A percentile compares a stretch with the other conserved stretches of the same genome.
Conservation (phyloP, 1,140 invertebrate genomes). For the Eumaeus atala region DNA sequence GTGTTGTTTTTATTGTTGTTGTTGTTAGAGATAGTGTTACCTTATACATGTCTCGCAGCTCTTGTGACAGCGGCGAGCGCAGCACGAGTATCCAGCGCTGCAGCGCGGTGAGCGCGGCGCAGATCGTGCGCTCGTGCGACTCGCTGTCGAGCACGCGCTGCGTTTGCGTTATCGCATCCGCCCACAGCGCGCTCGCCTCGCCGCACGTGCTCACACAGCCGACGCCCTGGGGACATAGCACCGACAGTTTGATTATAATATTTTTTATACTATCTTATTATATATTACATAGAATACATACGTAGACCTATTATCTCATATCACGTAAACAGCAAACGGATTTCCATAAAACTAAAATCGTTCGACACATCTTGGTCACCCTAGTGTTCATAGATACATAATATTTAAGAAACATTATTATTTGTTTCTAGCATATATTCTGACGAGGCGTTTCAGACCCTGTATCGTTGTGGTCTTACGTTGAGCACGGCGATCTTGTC, state of each 20-base stretch:
- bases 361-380: no score
- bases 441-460: no score
- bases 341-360: no score
- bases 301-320: no score
- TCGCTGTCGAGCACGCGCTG: slow-evolving; percentile 89
- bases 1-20: no score
- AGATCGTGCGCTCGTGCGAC: slow-evolving; percentile 93
- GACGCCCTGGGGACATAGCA: slow-evolving; percentile 77
- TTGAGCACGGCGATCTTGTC: slow-evolving; percentile 93
- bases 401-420: no score
- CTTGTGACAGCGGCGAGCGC: slow-evolving; percentile 78
- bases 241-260: slow-evolving; percentile 3
- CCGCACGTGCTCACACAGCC: slow-evolving; percentile 83
- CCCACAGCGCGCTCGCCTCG: slow-evolving; percentile 77
- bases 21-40: no score
- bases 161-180: slow-evolving; percentile 80
- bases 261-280: background rate
- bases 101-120: slow-evolving; percentile 87
- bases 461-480: slow-evolving; percentile 55
- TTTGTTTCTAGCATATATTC: no score
- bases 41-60: slow-evolving; percentile 85
- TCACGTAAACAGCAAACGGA: no score
- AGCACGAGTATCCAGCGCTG: slow-evolving; percentile 85
- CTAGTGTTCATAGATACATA: no score
- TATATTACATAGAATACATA: no score